Base-by-base conservation (phyloP, 2,888 invertebrate species). In the Reticulitermes lucifugus region DNA sequence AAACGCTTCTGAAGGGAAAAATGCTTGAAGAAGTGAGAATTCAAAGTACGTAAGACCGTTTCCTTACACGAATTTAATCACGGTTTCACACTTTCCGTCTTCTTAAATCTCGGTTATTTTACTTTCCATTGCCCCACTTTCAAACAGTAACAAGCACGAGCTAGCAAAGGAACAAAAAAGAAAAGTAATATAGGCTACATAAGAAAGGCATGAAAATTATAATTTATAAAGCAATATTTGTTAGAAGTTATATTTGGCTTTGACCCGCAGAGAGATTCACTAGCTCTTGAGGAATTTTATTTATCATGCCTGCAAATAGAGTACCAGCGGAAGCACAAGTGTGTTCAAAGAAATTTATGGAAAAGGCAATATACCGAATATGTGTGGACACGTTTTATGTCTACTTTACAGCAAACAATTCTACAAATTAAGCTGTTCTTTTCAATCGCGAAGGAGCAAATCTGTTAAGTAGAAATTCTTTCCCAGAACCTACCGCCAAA, bases 161-260 rank as follows among this genome's bases (percentile, higher is more conserved):
- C 29, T 21, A 14, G 41, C 29, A 29, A 70, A 14, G 14, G 6
- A 6, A 12, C 29, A 0, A 70, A 70, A 70, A 41, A 14, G 2
- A 41, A 41, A 73, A 5, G 21, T 41, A 65, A 65, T n/a, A 14
- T 65, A 25, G n/a, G 2, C 12, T 25, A 65, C 65, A 65, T 65
- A 65, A 73, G 41, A 0, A 1, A n/a, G 43, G 1, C 77, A 77
- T 21, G 51, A 51, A 46, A 46, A 43, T 43, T 77, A 22, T 77
- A 46, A 77, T 77, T 77, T 77, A 77, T 77, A n/a, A n/a, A 51
- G n/a, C 77, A 51, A 77, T 46, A 46, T 77, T 51, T 51, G 29
- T 77, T n/a, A 51, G 22, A 51, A 46, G 77, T 77, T 77, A 41
- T 46, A 46, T n/a, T 77, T 77, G 6, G 46, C 46, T 46, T n/a